Evolutionary conservation across 2,797 vertebrate species (phyloP).

Genomic region (Takifugu ocellatus): DNA sequence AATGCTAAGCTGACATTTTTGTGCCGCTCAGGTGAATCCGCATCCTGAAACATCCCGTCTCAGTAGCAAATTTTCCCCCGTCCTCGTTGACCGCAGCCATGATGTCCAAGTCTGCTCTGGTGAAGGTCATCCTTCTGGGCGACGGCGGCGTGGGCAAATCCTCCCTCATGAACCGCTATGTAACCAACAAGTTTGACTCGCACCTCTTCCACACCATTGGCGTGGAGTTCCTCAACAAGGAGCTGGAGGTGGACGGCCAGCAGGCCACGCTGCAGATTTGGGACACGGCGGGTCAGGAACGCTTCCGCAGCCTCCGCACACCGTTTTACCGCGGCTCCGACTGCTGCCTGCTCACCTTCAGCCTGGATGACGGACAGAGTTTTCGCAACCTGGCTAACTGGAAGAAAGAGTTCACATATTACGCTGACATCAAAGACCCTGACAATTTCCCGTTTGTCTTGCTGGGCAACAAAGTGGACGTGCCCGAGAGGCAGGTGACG

Average conservation of each 20-base stretch:
- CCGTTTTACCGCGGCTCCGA: constrained; percentile 97
- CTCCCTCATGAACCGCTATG: constrained; percentile 97
- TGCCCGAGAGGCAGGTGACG: constrained; percentile 87
- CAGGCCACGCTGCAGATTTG: constrained; percentile 94
- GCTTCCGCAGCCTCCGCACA: constrained; percentile 93
- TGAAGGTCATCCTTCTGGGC: constrained; percentile 95
- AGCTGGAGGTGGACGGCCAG: constrained; percentile 91
- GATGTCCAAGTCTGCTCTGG: constrained; percentile 86
- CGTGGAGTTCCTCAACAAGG: constrained; percentile 96
- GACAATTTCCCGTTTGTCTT: constrained; percentile 92
- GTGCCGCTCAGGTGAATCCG: constrained; percentile 14
- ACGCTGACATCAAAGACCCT: constrained; percentile 91
- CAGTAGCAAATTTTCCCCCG: not conserved
- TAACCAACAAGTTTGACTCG: constrained; percentile 93
- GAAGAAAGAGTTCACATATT: constrained; percentile 96
- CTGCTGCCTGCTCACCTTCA: constrained; percentile 96
- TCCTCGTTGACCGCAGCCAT: constrained; percentile 36
- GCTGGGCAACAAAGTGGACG: constrained; percentile 93
- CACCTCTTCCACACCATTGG: constrained; percentile 97
- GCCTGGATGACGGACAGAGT: constrained; percentile 91
- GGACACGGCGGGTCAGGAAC: constrained; percentile 97
- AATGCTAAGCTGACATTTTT: not conserved
- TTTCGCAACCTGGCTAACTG: constrained; percentile 92
- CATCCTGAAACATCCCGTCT: not conserved
- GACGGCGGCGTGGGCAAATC: constrained; percentile 97